Conservation (phyloP, 2,113 vertebrate genomes). For the Dinomys branickii region DNA sequence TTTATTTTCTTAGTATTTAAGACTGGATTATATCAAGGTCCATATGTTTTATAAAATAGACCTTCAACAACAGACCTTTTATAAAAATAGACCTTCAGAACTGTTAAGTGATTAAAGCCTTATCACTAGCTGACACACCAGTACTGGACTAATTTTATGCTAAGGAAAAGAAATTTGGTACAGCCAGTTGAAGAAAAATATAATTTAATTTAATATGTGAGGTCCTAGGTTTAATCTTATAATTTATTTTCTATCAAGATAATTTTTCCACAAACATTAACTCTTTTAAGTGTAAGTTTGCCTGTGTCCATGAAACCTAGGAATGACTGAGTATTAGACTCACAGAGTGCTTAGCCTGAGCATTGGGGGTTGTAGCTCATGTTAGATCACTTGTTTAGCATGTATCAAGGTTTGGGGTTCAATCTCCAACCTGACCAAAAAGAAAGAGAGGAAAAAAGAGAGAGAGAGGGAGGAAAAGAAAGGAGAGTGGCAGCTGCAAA, state of each 20-base stretch:
- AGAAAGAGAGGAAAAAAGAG: neutral
- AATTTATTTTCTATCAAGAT: neutral
- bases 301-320: neutral
- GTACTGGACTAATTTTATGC: neutral
- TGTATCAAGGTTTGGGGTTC: neutral
- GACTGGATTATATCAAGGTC: neutral
- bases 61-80: neutral
- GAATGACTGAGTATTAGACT: neutral
- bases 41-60: neutral
- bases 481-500: neutral
- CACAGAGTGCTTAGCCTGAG: neutral
- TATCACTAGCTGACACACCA: neutral
- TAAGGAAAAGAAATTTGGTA: neutral
- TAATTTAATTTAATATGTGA: neutral
- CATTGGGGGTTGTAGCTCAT: neutral
- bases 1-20: neutral
- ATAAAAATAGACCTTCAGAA: constrained; percentile 19
- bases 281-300: neutral
- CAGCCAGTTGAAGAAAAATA: constrained; percentile 26
- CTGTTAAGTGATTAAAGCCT: neutral
- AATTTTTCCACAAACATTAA: neutral
- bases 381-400: neutral
- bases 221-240: neutral
- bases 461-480: neutral
- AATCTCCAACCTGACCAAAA: neutral